Conservation (phyloP, 2,888 invertebrate genomes). For the Eugnorisma glareosa region DNA sequence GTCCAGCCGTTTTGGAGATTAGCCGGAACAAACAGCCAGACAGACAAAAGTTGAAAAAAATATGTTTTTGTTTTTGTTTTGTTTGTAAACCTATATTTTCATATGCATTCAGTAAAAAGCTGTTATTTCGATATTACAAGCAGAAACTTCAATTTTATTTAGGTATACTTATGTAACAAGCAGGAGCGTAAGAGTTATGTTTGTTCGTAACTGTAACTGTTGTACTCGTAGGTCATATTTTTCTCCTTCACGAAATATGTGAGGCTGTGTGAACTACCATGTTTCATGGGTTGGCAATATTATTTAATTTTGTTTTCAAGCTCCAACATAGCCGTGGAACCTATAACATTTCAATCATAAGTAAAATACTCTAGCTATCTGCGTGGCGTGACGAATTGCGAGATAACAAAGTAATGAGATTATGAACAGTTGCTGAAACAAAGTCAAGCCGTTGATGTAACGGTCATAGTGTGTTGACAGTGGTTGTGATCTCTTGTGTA, state of each 20-base stretch:
- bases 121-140: too few species aligned
- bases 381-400: slow-evolving; percentile 82
- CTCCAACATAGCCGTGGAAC: background rate
- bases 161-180: background rate
- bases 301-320: background rate
- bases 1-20: too few species aligned
- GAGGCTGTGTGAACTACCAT: background rate
- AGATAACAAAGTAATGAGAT: slow-evolving; percentile 57
- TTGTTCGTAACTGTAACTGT: background rate
- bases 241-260: background rate
- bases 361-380: slow-evolving; percentile 70
- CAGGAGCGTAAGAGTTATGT: background rate
- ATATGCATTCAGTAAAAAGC: too few species aligned
- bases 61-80: too few species aligned
- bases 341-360: slow-evolving; percentile 7
- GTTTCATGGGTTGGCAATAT: background rate
- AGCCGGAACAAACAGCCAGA: too few species aligned
- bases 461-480: slow-evolving; percentile 48
- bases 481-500: slow-evolving; percentile 60
- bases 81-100: too few species aligned
- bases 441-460: slow-evolving; percentile 20
- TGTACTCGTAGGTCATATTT: background rate
- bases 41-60: too few species aligned
- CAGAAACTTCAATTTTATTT: too few species aligned
- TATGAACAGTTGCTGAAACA: slow-evolving; percentile 18